Evolutionary conservation across 2,888 invertebrate species (phyloP).

Genomic region (Meteorus cinctellus): DNA sequence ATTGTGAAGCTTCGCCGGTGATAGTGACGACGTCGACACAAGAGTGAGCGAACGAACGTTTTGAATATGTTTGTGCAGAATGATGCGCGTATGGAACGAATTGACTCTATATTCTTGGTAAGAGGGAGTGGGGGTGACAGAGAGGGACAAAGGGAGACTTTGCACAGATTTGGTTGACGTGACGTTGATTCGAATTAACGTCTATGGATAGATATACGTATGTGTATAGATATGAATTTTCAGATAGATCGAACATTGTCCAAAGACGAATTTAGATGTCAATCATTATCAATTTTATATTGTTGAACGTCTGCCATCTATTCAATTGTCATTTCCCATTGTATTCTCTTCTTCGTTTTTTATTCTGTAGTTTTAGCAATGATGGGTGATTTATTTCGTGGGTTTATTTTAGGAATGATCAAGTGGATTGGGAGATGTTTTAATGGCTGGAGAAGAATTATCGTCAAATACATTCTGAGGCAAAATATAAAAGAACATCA

Average conservation of each 20-base stretch:
- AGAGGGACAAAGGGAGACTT: background rate
- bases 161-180: constrained; percentile 28
- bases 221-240: constrained; percentile 2
- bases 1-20: background rate
- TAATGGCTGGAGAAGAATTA: background rate
- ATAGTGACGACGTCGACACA: constrained; percentile 40
- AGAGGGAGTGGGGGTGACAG: background rate
- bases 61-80: constrained; percentile 41
- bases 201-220: background rate
- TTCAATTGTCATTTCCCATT: background rate
- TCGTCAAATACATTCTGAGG: background rate
- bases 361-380: background rate
- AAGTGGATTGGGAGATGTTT: background rate
- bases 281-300: constrained; percentile 9
- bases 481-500: no score
- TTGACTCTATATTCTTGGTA: constrained; percentile 21
- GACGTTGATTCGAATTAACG: constrained; percentile 36
- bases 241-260: background rate
- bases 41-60: constrained; percentile 47
- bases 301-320: background rate
- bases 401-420: no score
- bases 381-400: background rate
- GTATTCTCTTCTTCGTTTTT: background rate
- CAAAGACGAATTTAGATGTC: background rate
- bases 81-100: background rate